Evolutionary conservation across 2,888 invertebrate species (phyloP).

Genomic region (Platycheirus albimanus): DNA sequence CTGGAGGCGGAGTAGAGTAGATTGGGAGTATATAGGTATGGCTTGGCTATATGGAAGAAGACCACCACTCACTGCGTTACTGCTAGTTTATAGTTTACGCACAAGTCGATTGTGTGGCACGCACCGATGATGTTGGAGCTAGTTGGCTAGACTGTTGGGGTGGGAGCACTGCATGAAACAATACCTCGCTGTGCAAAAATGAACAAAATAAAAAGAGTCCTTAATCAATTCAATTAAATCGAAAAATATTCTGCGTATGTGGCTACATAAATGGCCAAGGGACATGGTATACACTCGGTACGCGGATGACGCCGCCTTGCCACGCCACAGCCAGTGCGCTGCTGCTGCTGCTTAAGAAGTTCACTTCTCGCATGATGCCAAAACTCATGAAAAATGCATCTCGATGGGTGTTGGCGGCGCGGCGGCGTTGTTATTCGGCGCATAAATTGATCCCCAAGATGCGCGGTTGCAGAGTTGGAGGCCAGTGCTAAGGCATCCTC

Average conservation of each 20-base stretch:
- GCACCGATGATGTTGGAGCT: conserved; percentile 5
- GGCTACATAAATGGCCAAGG: conserved; percentile 38
- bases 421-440: conserved; percentile 57
- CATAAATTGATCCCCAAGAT: conserved; percentile 59
- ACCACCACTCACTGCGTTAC: conserved; percentile 2
- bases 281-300: background rate
- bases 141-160: background rate
- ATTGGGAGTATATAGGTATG: too few relatives aligned
- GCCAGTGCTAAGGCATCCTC: background rate
- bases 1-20: background rate
- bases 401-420: conserved; percentile 62
- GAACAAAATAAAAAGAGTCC: conserved; percentile 29
- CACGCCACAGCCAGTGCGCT: too few relatives aligned
- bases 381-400: conserved; percentile 72
- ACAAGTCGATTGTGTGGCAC: conserved; percentile 23
- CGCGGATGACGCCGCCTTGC: background rate
- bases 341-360: conserved; percentile 8
- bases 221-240: conserved; percentile 74
- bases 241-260: conserved; percentile 32
- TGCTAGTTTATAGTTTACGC: conserved; percentile 16
- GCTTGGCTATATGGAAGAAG: too few relatives aligned
- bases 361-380: conserved; percentile 1
- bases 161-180: background rate
- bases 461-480: conserved; percentile 3
- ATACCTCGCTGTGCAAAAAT: background rate